Base-by-base conservation (phyloP, 2,113 vertebrate genomes). In the Tricholaema leucomelas region DNA sequence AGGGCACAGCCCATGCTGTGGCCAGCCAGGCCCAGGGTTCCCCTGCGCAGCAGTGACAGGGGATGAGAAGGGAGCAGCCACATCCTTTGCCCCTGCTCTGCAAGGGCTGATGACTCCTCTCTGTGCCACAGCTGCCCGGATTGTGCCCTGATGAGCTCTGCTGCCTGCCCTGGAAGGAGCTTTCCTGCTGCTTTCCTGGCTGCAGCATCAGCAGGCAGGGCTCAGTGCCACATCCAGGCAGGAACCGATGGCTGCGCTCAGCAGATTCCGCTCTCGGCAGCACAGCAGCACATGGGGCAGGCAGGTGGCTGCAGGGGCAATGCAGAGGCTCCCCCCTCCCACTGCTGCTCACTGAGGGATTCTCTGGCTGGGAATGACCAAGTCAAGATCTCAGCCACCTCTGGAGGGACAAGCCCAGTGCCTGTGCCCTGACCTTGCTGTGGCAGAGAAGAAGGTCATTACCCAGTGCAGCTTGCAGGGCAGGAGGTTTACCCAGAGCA, bases 181-280 rank as follows among this genome's bases (percentile, higher is more conserved):
- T 1, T 50, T 24, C 48, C 48, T 50, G 48, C 48, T 50, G 48
- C 48, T 25, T 50, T 25, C 48, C 77, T 65, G 64, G 8, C 18
- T 59, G 94, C 96, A 80, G 93, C 75, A 28, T 73, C 93, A 91
- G 83, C 36, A 6, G 8, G 21, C 40, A 18, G 77, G 88, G 84
- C 87, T 80, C 74, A 21, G 91, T 33, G 20, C 92, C 88, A 36
- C 90, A 5, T 19, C 74, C 40, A 1, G 56, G 0, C 36, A 3
- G 44, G 15, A 15, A 72, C 35, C 71, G 33, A 38, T 9, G 77
- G 88, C 92, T 94, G 88, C 0, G 27, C 83, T 94, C 91, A 88
- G 83, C 92, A 27, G 58, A 67, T 88, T 69, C 21, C 70, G 0
- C 10, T 52, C 50, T 91, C 64, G 2, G 91, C 90, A 89, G 54